These are phyloP conservation scores for Pollachius pollachius DNA, from an alignment of 2,113 vertebrate genomes.

Conservation along the genomic window DNA sequence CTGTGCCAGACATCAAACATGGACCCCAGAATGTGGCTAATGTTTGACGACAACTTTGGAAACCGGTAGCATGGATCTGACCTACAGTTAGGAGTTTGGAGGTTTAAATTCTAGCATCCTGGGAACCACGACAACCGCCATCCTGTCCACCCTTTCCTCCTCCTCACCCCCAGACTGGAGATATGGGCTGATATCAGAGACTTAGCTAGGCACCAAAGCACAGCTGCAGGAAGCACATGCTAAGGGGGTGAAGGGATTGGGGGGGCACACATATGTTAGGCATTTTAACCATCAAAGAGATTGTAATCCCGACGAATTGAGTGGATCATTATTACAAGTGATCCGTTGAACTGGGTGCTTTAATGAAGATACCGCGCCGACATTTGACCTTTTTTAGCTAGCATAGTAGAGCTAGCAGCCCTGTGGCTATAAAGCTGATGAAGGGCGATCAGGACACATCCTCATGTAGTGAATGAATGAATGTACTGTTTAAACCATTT, in stretches of 20 bases:
- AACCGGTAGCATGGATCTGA: background rate
- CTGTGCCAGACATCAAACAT: background rate
- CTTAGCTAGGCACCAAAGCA: slow-evolving; percentile 20
- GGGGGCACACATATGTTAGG: slow-evolving; percentile 45
- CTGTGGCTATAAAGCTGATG: too few relatives aligned
- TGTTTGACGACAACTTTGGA: background rate
- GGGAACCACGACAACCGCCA: too few relatives aligned
- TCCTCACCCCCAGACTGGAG: slow-evolving; percentile 11
- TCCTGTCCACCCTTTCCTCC: background rate
- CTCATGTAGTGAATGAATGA: too few relatives aligned
- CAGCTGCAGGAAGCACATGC: slow-evolving; percentile 49
- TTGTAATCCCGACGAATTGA: slow-evolving; percentile 44
- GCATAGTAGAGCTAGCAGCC: background rate
- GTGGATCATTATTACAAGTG: slow-evolving; percentile 50
- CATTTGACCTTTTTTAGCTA: slow-evolving; percentile 33
- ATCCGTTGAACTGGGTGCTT: slow-evolving; percentile 53
- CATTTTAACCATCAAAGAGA: slow-evolving; percentile 57
- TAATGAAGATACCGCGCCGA: slow-evolving; percentile 42
- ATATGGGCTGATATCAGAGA: slow-evolving; percentile 21
- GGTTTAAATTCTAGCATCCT: too few relatives aligned
- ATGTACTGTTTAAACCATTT: too few relatives aligned
- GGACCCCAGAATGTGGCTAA: background rate
- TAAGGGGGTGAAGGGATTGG: slow-evolving; percentile 6
- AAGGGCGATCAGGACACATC: too few relatives aligned
- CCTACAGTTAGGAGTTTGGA: too few relatives aligned